A percentile compares a stretch with the other conserved stretches of the same genome.
phyloP scores from a whole-genome alignment of 2,888 invertebrate species.

The Torymus texanus region DNA sequence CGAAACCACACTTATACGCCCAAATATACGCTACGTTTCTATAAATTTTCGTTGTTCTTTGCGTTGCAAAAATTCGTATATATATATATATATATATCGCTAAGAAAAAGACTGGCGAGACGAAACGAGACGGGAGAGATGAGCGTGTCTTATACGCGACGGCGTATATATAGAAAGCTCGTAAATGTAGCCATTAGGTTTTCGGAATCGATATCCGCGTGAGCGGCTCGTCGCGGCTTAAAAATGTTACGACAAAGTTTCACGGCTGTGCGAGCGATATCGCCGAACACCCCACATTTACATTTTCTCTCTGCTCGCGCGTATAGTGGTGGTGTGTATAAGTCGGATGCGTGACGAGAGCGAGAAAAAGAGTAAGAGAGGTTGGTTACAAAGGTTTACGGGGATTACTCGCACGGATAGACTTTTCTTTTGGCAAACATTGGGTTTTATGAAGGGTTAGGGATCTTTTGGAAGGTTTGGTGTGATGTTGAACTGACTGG shows the following conservation, averaged over 20 bases:
- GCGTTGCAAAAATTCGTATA: too few species aligned
- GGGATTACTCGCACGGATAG: too few species aligned
- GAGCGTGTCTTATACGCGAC: conserved; percentile 43
- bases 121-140: conserved; percentile 52
- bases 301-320: conserved; percentile 4
- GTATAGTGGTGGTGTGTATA: neutral
- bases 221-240: conserved; percentile 20
- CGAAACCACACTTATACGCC: too few species aligned
- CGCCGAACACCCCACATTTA: conserved; percentile 15
- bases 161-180: conserved; percentile 49
- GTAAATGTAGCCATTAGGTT: conserved; percentile 58
- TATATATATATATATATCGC: too few species aligned
- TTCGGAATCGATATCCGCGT: conserved; percentile 54
- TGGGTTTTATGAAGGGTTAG: too few species aligned
- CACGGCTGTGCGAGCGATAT: conserved; percentile 45
- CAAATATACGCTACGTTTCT: too few species aligned
- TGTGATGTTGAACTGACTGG: too few species aligned
- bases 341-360: neutral
- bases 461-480: too few species aligned
- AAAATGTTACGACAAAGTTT: conserved; percentile 56
- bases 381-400: too few species aligned
- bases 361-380: neutral
- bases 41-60: too few species aligned
- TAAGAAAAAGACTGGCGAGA: conserved; percentile 1
- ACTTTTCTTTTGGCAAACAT: too few species aligned